Evolutionary conservation across 2,797 vertebrate species (phyloP).

Genomic region (Anableps anableps): DNA sequence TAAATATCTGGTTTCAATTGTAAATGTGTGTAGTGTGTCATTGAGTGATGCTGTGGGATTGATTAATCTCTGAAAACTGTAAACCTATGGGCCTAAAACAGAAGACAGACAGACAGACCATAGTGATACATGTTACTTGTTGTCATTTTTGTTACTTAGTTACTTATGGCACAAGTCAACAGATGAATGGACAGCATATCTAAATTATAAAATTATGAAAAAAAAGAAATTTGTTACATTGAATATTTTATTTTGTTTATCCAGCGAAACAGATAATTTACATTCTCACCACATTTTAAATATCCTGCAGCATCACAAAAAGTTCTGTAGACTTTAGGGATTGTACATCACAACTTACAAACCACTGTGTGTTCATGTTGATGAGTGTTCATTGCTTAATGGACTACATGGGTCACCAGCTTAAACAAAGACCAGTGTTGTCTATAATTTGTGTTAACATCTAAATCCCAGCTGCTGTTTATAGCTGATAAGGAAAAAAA

Average conservation of each 20-base stretch:
- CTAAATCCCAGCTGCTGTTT: constrained; percentile 37
- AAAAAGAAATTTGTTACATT: neutral
- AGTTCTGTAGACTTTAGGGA: constrained; percentile 19
- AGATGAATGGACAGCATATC: neutral
- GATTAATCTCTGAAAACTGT: too few species aligned
- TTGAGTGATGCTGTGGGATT: too few species aligned
- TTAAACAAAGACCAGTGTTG: constrained; percentile 38
- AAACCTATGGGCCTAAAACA: too few species aligned
- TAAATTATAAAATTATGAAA: neutral
- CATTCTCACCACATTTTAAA: constrained; percentile 1
- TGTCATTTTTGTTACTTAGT: too few species aligned
- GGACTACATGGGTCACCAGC: constrained; percentile 37
- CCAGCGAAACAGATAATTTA: neutral
- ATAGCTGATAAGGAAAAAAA: constrained; percentile 10
- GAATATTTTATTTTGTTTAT: neutral
- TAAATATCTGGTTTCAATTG: too few species aligned
- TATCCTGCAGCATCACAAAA: constrained; percentile 10
- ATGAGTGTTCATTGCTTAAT: constrained; percentile 39
- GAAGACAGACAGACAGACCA: too few species aligned
- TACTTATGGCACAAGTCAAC: too few species aligned
- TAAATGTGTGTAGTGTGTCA: too few species aligned
- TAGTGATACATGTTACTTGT: too few species aligned
- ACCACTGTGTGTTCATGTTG: constrained; percentile 26
- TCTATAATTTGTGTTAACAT: constrained; percentile 33
- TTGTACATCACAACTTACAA: constrained; percentile 5